Evolutionary conservation across 1,140 invertebrate species (phyloP), one percentile per base, ranked within the genome.

Genomic region (Aphidius ervi): DNA sequence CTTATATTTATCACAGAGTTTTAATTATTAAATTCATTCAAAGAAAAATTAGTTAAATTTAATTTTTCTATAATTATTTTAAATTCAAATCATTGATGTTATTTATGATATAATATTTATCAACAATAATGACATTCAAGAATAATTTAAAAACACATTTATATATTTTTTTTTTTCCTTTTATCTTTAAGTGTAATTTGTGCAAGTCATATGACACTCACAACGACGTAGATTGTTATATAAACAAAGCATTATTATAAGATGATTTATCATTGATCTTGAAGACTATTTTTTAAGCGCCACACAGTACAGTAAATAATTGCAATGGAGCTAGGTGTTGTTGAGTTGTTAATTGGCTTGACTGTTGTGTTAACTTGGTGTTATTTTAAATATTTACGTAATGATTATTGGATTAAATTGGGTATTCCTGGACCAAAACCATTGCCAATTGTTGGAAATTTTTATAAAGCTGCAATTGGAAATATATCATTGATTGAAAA

Each of bases 341-440:
- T 52, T 16, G 37, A 52, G 37, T 31, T 31, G 2, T 3, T 10
- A 31, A 6, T 52, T 9, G 37, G 10, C 49, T 7, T 52, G 4
- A 6, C 1, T 4, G 8, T 52, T 37, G 3, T 52, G 1, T 10
- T 52, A 31, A 2, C 5, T 20, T 40, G n/a, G 40, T 55, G 20
- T 55, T 42, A 42, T 42, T 41, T 41, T 2, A 42, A 42, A 7
- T 67, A 60, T 5, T 65, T 59, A 49, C 68, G 62, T n/a, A 66
- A 62, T 52, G 63, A 65, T 54, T 80, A 81, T 61, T 83, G 81
- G 80, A 57, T 65, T 46, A 59, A 71, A 4, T 66, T 64, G 61
- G 72, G 74, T 6, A 71, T 82, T 0, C 67, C 70, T 52, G 74
- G 79, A 60, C 67, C 74, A 9, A 70, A 64, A n/a, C 78, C 80